phyloP scores from a whole-genome alignment of 2,113 vertebrate species.

The Caretta caretta region DNA sequence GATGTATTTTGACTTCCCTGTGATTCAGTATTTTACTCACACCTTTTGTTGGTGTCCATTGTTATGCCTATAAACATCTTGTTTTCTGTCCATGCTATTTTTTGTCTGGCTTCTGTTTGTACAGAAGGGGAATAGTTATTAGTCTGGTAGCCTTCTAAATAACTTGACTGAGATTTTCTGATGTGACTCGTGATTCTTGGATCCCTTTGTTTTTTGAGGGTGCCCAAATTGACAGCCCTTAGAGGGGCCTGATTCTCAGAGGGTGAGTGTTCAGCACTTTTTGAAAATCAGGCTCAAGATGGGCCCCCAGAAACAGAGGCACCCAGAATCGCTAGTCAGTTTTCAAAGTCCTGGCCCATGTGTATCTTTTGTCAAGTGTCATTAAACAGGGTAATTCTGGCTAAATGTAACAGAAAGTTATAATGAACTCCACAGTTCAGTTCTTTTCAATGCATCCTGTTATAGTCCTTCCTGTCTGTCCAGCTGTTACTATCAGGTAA shows the following conservation, averaged over 20 bases:
- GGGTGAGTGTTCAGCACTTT: neutral
- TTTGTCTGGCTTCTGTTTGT: constrained; percentile 19
- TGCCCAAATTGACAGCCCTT: neutral
- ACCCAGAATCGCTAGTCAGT: neutral
- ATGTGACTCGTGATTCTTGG: too few relatives aligned
- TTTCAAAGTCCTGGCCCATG: neutral
- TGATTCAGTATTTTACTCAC: neutral
- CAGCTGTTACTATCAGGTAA: too few relatives aligned
- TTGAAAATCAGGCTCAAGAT: neutral
- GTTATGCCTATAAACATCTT: neutral
- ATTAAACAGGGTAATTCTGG: neutral
- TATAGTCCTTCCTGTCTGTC: neutral
- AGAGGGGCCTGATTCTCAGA: neutral
- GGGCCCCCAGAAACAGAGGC: neutral
- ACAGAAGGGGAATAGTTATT: neutral
- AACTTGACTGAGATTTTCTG: neutral
- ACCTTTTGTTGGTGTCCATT: neutral
- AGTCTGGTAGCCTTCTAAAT: neutral
- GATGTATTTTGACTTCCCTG: neutral
- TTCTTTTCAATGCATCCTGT: neutral
- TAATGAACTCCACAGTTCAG: neutral
- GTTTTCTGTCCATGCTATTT: neutral
- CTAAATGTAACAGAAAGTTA: neutral
- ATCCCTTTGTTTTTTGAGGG: too few relatives aligned
- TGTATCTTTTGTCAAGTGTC: neutral